phyloP scores from a whole-genome alignment of 2,888 invertebrate genomes.

The Pterostichus madidus region DNA sequence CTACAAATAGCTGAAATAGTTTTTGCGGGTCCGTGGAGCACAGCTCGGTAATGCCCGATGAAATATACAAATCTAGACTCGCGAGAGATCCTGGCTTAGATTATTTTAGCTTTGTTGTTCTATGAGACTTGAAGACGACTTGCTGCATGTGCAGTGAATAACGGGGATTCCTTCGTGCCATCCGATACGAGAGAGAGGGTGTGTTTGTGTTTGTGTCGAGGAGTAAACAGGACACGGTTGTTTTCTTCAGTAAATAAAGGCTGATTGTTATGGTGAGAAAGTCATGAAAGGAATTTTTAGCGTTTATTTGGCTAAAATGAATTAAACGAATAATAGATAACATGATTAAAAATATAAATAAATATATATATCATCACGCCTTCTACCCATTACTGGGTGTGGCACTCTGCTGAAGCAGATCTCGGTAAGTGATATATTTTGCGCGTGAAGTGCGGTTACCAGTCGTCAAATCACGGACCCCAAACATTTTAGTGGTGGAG shows the following conservation, averaged over 20 bases:
- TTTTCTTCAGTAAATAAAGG: neutral
- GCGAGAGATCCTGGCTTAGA: constrained; percentile 18
- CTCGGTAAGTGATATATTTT: no score
- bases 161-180: neutral
- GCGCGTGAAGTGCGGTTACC: no score
- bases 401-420: no score
- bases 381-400: no score
- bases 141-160: constrained; percentile 12
- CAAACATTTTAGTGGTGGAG: no score
- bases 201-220: neutral
- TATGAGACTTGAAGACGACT: neutral
- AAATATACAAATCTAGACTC: constrained; percentile 37
- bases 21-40: constrained; percentile 9
- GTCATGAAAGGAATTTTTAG: no score
- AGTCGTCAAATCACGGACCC: no score
- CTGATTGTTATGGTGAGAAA: neutral
- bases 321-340: no score
- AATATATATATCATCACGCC: no score
- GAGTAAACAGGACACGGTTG: neutral
- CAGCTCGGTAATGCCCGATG: constrained; percentile 25
- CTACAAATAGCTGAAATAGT: constrained; percentile 17
- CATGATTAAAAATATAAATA: no score
- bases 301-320: no score
- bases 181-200: no score
- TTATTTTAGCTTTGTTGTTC: constrained; percentile 34